phyloP scores from a whole-genome alignment of 2,888 invertebrate species.

The Cephus sareptanus region DNA sequence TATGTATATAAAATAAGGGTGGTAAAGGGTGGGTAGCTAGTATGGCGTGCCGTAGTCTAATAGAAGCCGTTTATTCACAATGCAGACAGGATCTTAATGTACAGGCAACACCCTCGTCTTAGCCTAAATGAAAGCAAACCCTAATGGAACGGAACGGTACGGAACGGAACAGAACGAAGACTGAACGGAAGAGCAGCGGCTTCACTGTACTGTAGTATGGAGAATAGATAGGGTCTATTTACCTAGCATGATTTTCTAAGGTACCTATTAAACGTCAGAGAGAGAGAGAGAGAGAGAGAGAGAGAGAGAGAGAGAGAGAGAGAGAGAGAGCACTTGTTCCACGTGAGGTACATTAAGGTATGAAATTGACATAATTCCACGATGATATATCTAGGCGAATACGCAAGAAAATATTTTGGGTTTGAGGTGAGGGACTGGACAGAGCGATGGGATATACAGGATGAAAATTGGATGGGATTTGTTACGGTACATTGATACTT shows the following conservation, averaged over 20 bases:
- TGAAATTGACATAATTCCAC: background rate
- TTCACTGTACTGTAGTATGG: background rate
- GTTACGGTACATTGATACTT: background rate
- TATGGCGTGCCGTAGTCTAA: constrained; percentile 12
- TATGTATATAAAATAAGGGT: background rate
- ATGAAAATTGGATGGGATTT: background rate
- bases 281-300: background rate
- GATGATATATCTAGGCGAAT: background rate
- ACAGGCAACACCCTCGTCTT: constrained; percentile 23
- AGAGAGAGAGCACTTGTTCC: too few species aligned
- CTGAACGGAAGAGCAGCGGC: constrained; percentile 7
- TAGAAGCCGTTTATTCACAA: constrained; percentile 22
- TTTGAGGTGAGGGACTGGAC: background rate
- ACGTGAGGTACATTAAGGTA: background rate
- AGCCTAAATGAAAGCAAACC: constrained; percentile 18
- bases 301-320: background rate
- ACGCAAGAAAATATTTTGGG: background rate
- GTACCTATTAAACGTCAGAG: background rate
- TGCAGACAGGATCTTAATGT: constrained; percentile 21
- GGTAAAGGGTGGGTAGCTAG: background rate
- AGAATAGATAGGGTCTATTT: background rate
- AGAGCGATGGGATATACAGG: background rate
- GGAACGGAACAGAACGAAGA: constrained; percentile 16
- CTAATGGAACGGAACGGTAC: constrained; percentile 23
- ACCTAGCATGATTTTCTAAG: background rate